Conservation (phyloP, 2,888 invertebrate genomes). For the Timandra comae region DNA sequence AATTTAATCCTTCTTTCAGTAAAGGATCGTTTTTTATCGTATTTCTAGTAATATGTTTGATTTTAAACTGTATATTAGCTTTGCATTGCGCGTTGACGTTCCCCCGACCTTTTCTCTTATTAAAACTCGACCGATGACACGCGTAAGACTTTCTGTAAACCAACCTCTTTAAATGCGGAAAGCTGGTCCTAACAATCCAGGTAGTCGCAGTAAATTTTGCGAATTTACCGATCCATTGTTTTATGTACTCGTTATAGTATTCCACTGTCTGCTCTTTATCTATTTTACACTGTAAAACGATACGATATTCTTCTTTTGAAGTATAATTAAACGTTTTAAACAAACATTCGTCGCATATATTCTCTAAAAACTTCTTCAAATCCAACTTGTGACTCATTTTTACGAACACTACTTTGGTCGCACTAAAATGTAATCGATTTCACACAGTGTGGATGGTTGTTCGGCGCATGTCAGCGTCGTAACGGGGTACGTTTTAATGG, state of each 20-base stretch:
- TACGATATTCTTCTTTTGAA: neutral
- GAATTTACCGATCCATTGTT: conserved; percentile 33
- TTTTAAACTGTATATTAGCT: conserved; percentile 34
- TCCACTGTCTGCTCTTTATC: conserved; percentile 14
- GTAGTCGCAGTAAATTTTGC: conserved; percentile 31
- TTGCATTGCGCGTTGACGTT: neutral
- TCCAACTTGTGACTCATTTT: neutral
- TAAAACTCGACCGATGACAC: conserved; percentile 2
- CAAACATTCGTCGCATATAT: neutral
- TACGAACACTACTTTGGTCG: neutral
- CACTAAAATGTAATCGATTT: neutral
- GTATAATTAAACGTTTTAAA: neutral
- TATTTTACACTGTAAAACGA: conserved; percentile 25
- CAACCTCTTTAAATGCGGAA: neutral
- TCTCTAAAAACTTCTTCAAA: neutral
- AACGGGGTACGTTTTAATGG: conserved; percentile 10
- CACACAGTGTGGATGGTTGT: neutral
- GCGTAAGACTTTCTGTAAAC: conserved; percentile 20
- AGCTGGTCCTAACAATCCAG: neutral
- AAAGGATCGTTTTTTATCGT: neutral
- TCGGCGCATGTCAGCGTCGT: conserved; percentile 1
- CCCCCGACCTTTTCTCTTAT: neutral
- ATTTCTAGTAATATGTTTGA: conserved; percentile 25
- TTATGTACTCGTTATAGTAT: conserved; percentile 23
- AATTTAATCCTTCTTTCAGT: neutral